Percentiles rank a stretch among this genome's conserved stretches.
These are phyloP conservation scores for Pagetopsis macropterus DNA, from an alignment of 2,797 vertebrate genomes.

Conservation along the genomic window DNA sequence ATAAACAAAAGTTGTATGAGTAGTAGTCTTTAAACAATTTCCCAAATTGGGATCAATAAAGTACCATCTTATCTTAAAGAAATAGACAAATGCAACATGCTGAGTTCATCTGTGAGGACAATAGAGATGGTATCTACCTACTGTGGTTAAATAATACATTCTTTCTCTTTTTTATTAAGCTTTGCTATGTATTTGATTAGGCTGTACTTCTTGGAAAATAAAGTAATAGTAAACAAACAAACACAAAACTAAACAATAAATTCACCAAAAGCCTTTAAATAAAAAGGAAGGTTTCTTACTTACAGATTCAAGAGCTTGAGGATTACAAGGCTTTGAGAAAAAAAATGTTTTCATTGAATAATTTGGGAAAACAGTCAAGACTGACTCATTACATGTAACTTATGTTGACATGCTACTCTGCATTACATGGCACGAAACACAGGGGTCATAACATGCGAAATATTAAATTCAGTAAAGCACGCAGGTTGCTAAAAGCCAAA, in stretches of 20 bases:
- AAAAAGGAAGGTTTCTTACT: neutral
- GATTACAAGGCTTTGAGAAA: constrained; percentile 1
- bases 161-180: too few species aligned
- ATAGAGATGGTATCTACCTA: neutral
- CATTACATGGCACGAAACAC: constrained; percentile 29
- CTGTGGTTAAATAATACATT: constrained; percentile 1
- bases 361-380: neutral
- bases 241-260: neutral
- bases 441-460: constrained; percentile 27
- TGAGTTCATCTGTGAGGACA: neutral
- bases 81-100: neutral
- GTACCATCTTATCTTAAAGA: neutral
- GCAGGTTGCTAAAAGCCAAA: constrained; percentile 9
- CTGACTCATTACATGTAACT: neutral
- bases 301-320: too few species aligned
- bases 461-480: constrained; percentile 21
- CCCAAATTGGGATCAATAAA: too few species aligned
- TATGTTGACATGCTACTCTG: constrained; percentile 15
- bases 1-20: too few species aligned
- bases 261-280: neutral
- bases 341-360: neutral
- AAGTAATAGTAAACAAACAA: too few species aligned
- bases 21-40: too few species aligned
- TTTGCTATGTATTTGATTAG: too few species aligned
- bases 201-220: too few species aligned